Base-by-base conservation (phyloP, 1,140 invertebrate genomes). In the Heliconius congener region DNA sequence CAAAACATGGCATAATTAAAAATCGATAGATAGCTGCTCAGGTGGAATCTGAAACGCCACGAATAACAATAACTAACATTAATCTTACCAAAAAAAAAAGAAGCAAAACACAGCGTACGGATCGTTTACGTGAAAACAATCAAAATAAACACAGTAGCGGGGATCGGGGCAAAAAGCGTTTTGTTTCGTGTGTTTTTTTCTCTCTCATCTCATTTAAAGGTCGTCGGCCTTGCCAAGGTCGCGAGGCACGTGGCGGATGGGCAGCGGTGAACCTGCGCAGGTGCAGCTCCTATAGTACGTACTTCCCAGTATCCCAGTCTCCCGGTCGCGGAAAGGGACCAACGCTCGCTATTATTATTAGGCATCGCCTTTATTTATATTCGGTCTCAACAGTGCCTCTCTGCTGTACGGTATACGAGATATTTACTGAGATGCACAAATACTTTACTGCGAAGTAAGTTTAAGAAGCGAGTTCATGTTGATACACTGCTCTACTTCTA, bases 101-200 rank as follows among this genome's bases (percentile, higher is more conserved):
- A 46, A 16, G 13, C 42, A 46, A 46, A 86, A 86, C 83, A 85
- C 81, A 80, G 81, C 83, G 86, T 85, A 84, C 83, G 86, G 86
- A 86, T 91, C 84, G 85, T 91, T 91, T 90, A 92, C 87, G 87
- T 90, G 88, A 91, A 91, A 92, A 89, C 90, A 89, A 91, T 93
- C 88, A 91, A 91, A 94, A 93, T 89, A 92, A 94, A 94, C 90
- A 87, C 88, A 87, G 86, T 81, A 85, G 76, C 84, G 77, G 52
- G 83, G 86, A 82, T 84, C 83, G 76, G 55, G 42, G 42, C 42
- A 13, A 87, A 87, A 93, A 92, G 92, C 74, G 86, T 86, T 80
- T 82, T 87, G 75, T 86, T 86, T 90, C 82, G 13, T 46, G 39
- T 39, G 42, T 46, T 13, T 46, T 46, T 87, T 87, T 87, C 87